Evolutionary conservation across 35 echinoderm and acorn worm species (phyloP), one percentile per base, ranked within the genome.

Genomic region (Apostichopus japonicus): DNA sequence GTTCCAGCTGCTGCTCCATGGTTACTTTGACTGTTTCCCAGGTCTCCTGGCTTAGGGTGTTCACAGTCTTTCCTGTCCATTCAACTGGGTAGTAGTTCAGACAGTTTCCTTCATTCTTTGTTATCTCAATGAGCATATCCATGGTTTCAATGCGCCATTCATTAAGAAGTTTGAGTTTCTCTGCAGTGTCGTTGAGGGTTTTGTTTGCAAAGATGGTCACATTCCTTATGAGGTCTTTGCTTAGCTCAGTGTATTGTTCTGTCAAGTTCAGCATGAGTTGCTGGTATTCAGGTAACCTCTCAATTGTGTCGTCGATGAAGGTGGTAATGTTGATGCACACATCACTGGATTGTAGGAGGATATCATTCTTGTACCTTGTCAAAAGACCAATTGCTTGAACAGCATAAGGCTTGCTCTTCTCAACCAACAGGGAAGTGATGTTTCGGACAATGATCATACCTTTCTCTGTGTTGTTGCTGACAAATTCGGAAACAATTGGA

Each of bases 51-150:
- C 10, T 52, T 16, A 94, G 59, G 1, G 57, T 54, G 21, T 86
- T 72, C 5, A 94, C 67, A 23, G 93, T 94, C 83, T 93, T 93
- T 6, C 79, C 77, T 44, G 79, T 91, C 54, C 65, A 94, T 16
- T 81, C 82, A 19, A 93, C 81, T 53, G 92, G 88, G 27, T 90
- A 70, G 54, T 55, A 87, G 92, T 96, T 96, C 72, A 96, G n/a
- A 17, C 79, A 1, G 59, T 90, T 77, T 23, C 78, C 79, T 53
- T 93, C 92, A 79, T 96, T 90, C 73, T 93, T 91, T 70, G 86
- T 88, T 25, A 93, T 93, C 19, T 91, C 79, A 23, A 93, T 27
- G 10, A 93, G 11, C 19, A 70, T 17, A 13, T 53, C 23, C 23
- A 75, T 15, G 2, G 86, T 73, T 59, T 92, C 55, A 23, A 86